Evolutionary conservation across 2,888 invertebrate genomes (phyloP), one percentile per base, ranked within the genome.

Genomic region (Sabellastarte sp.): DNA sequence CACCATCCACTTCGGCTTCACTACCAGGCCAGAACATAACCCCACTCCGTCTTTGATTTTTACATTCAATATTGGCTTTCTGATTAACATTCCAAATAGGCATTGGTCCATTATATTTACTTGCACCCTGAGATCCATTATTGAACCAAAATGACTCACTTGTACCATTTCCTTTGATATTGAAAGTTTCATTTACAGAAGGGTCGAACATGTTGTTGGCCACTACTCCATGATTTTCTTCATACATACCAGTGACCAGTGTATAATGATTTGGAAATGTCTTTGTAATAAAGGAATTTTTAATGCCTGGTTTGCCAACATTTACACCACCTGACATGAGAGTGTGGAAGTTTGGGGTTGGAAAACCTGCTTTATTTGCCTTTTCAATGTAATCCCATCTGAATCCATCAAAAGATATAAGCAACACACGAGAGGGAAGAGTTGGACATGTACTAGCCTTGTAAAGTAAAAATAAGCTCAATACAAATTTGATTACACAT

Each of bases 261-360:
- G 89, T 87, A 75, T 89, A 89, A 82, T 91, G 91, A 83, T 91
- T 91, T 0, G 90, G 89, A 76, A 89, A 89, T 0, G 91, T 91
- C 83, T 89, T 89, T 0, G 91, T 90, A 1, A 78, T 69, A 63
- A 82, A 83, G 1, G 75, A 72, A 71, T 80, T 72, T 53, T 66
- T 67, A 4, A 68, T 53, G 20, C 69, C 79, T 59, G 74, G 75
- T n/a, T n/a, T n/a, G 55, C 80, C 79, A n/a, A 87, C 87, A 64
- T 87, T 87, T 2, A 88, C 87, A 3, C 90, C 89, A 63, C 85
- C 77, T 20, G 80, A 75, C 51, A 86, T 86, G 52, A 91, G 75
- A 61, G 81, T 80, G 55, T 87, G 84, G 83, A 91, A 85, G 71
- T 86, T 86, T 0, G 89, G 88, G 1, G 89, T 88, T 0, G 86